These are phyloP conservation scores for Spilarctia lutea DNA, from an alignment of 2,888 invertebrate species.

Conservation along the genomic window DNA sequence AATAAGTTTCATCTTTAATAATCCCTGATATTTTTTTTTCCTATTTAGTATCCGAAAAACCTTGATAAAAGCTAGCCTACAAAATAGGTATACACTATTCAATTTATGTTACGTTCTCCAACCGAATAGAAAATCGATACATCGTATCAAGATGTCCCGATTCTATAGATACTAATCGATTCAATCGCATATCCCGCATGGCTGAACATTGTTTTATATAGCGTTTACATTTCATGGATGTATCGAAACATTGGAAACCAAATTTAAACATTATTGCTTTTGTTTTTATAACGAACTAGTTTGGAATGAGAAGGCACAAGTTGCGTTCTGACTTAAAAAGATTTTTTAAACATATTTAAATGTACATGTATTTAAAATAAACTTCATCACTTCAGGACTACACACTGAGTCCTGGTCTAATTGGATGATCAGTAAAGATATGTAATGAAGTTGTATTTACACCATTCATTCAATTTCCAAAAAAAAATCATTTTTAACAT, in stretches of 20 bases:
- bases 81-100: background rate
- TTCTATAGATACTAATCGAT: slow-evolving; percentile 46
- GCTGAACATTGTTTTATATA: slow-evolving; percentile 17
- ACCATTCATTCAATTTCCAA: too few species aligned
- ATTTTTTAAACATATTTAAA: too few species aligned
- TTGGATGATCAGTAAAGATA: too few species aligned
- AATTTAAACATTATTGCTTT: background rate
- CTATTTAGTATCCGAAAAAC: background rate
- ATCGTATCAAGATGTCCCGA: slow-evolving; percentile 45
- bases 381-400: too few species aligned
- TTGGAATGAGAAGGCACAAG: background rate
- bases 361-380: too few species aligned
- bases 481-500: background rate
- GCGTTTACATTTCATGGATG: slow-evolving; percentile 14
- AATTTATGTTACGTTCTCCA: slow-evolving; percentile 12
- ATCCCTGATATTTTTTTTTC: background rate
- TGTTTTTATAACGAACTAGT: background rate
- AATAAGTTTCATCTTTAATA: background rate
- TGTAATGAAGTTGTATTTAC: too few species aligned
- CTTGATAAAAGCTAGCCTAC: background rate
- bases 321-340: background rate
- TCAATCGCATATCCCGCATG: slow-evolving; percentile 37
- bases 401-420: too few species aligned
- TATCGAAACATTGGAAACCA: slow-evolving; percentile 6
- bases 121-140: slow-evolving; percentile 35